These are phyloP conservation scores for Barbus barbus DNA, from an alignment of 2,113 vertebrate genomes.

Conservation along the genomic window DNA sequence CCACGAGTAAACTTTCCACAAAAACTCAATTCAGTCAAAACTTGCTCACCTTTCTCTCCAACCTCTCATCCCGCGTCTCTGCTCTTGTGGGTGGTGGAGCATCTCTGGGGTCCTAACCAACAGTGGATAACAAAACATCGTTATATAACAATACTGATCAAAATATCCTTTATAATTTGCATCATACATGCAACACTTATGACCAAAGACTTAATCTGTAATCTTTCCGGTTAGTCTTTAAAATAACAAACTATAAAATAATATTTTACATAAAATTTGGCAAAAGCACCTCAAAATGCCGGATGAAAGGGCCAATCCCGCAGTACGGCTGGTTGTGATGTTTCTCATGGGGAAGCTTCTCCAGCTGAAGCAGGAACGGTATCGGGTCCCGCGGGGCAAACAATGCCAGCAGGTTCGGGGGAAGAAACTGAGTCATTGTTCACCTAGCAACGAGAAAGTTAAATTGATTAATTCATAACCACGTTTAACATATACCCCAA, in stretches of 20 bases:
- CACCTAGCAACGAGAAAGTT: slow-evolving; percentile 62
- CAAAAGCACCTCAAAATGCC: slow-evolving; percentile 84
- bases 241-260: background rate
- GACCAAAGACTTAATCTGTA: background rate
- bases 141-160: background rate
- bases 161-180: background rate
- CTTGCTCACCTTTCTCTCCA: slow-evolving; percentile 85
- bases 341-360: slow-evolving; percentile 90
- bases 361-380: slow-evolving; percentile 85
- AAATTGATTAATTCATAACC: background rate
- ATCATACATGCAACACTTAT: background rate
- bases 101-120: slow-evolving; percentile 81
- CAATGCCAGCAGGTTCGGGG: slow-evolving; percentile 88
- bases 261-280: background rate
- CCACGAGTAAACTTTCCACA: background rate
- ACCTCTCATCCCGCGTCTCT: slow-evolving; percentile 88
- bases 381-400: slow-evolving; percentile 92
- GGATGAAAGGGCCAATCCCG: slow-evolving; percentile 89
- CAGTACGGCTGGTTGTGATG: slow-evolving; percentile 91
- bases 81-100: slow-evolving; percentile 87
- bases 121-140: background rate
- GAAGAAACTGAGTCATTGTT: slow-evolving; percentile 93
- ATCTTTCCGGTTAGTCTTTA: no score
- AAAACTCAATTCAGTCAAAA: background rate
- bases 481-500: background rate